These are phyloP conservation scores for Macropis europaea DNA, from an alignment of 2,888 invertebrate genomes.

Conservation along the genomic window DNA sequence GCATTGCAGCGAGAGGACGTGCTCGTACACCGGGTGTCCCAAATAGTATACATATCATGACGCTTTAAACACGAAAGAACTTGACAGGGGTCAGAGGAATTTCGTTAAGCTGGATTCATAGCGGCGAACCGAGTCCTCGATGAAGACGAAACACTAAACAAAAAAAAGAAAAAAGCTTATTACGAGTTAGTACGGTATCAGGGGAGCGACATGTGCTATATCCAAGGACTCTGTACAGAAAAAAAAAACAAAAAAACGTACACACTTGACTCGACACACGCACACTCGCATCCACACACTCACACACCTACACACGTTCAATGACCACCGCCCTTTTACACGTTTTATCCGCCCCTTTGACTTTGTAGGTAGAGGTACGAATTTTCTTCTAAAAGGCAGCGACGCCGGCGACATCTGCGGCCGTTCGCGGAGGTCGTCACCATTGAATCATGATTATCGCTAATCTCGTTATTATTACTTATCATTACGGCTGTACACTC, in stretches of 20 bases:
- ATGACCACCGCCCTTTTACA: conserved; percentile 67
- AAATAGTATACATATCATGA: conserved; percentile 38
- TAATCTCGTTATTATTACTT: conserved; percentile 57
- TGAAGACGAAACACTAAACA: background rate
- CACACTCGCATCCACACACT: background rate
- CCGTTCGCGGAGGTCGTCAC: conserved; percentile 14
- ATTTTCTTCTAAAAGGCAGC: conserved; percentile 54
- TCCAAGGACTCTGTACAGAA: conserved; percentile 36
- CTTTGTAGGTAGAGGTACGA: conserved; percentile 65
- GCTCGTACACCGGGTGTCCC: conserved; percentile 13
- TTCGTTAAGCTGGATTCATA: background rate
- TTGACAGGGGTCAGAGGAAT: background rate
- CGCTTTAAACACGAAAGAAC: conserved; percentile 11
- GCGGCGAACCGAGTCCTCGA: background rate
- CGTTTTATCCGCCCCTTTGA: conserved; percentile 67
- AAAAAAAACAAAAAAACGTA: conserved; percentile 19
- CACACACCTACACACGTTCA: conserved; percentile 39
- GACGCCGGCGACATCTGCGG: conserved; percentile 29
- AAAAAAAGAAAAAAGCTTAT: background rate
- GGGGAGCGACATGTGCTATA: conserved; percentile 46
- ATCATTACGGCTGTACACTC: conserved; percentile 40
- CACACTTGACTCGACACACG: conserved; percentile 12
- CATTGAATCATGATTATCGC: conserved; percentile 57
- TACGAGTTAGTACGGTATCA: conserved; percentile 52
- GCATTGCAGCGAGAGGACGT: background rate